Base-by-base conservation (phyloP, 1,140 invertebrate genomes). In the Papilio machaon region DNA sequence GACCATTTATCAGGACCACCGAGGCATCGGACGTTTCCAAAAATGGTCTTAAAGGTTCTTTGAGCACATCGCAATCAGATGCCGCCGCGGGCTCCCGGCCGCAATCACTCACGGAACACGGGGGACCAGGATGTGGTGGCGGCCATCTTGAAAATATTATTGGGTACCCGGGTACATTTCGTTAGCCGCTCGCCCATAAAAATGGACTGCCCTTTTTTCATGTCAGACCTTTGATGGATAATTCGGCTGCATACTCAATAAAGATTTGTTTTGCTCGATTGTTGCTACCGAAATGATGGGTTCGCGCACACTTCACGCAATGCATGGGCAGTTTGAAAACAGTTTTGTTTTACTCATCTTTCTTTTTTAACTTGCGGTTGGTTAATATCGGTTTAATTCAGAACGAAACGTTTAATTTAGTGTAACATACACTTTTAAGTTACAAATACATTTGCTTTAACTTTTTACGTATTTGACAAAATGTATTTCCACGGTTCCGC, bases 221-320 rank as follows among this genome's bases (percentile, higher is more conserved):
- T 49, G 75, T 75, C 60, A 58, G 46, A 58, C 75, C 73, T 79
- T 81, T 84, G 83, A 84, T 84, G 86, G 79, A 81, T 84, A 82
- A 87, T 86, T 88, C 85, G 86, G 83, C 81, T 81, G 85, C 75
- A 80, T 74, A 82, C 84, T 85, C 88, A 89, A 89, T 90, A 87
- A 86, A 84, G 80, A 82, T 80, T 85, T 82, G 79, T 85, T 88
- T 86, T 86, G 79, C 58, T 86, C 83, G 82, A 82, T 85, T 90
- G 88, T 76, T 76, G 85, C 85, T 86, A 85, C 88, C 85, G 85
- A 88, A 87, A 88, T 89, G 86, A 92, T 89, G 84, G 85, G 83
- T 81, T 86, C 74, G 84, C 87, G 90, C 85, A 87, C 88, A 88
- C 88, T 90, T 86, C 76, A 81, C 79, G 81, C 83, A 82, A 82